Conservation (phyloP, 2,797 vertebrate genomes). For the Notolabrus celidotus region DNA sequence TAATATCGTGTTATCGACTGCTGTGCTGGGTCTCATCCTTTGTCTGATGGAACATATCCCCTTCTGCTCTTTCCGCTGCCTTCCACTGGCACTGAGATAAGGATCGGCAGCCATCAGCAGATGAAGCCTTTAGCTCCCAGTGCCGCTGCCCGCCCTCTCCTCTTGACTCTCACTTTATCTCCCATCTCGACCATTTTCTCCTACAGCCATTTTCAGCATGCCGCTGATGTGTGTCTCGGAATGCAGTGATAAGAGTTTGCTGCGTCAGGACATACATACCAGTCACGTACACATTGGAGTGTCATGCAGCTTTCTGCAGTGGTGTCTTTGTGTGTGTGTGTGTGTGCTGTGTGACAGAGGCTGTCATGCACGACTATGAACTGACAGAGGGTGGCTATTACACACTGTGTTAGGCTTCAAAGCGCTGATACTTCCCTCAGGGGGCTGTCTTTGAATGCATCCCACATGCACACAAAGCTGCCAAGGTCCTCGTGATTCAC, state of each 20-base stretch:
- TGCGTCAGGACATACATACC: slow-evolving; percentile 24
- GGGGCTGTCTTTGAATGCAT: slow-evolving; percentile 13
- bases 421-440: slow-evolving; percentile 20
- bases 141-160: slow-evolving; percentile 9
- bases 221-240: slow-evolving; percentile 52
- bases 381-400: slow-evolving; percentile 51
- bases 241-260: slow-evolving; percentile 63
- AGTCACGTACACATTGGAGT: slow-evolving; percentile 34
- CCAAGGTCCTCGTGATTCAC: slow-evolving; percentile 32
- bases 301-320: slow-evolving; percentile 22
- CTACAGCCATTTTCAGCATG: slow-evolving; percentile 39
- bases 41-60: slow-evolving; percentile 50
- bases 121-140: slow-evolving; percentile 48
- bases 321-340: slow-evolving; percentile 17
- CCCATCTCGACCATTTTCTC: slow-evolving; percentile 35
- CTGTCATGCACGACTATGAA: slow-evolving; percentile 30
- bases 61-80: slow-evolving; percentile 35
- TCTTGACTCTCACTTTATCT: slow-evolving; percentile 22
- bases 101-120: slow-evolving; percentile 73
- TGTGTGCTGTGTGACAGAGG: slow-evolving; percentile 21
- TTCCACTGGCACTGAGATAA: slow-evolving; percentile 56
- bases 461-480: slow-evolving; percentile 31
- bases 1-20: slow-evolving; percentile 51
- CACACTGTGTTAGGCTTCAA: slow-evolving; percentile 56
- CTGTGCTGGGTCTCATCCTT: slow-evolving; percentile 46